A percentile compares a stretch with the other conserved stretches of the same genome.
Conservation (phyloP, 2,113 vertebrate species). For the Gavialis gangeticus region DNA sequence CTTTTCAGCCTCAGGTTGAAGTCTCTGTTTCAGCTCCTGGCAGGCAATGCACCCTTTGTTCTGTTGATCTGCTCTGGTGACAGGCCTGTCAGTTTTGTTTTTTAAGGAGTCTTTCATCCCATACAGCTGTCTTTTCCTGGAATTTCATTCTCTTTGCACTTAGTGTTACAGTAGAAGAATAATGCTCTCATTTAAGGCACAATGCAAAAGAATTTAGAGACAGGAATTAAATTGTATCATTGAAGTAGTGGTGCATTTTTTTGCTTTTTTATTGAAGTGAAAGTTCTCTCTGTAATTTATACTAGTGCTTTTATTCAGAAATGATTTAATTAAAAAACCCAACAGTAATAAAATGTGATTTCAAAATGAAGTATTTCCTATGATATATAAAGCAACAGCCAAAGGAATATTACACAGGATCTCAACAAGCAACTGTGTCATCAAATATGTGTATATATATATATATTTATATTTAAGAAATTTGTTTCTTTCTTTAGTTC, state of each 20-base stretch:
- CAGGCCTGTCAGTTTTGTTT: too few species aligned
- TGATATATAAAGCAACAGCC: neutral
- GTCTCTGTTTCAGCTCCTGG: neutral
- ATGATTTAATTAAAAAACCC: neutral
- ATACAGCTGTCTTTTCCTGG: too few species aligned
- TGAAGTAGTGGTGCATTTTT: neutral
- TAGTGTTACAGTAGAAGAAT: neutral
- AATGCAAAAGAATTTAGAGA: neutral
- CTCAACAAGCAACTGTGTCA: neutral
- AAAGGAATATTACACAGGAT: neutral
- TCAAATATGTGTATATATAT: neutral
- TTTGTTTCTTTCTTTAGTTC: neutral
- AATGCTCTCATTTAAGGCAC: neutral
- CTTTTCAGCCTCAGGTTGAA: neutral
- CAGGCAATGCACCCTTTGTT: neutral
- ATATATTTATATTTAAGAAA: neutral
- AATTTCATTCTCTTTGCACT: neutral
- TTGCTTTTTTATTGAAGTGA: too few species aligned
- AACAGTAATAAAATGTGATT: neutral
- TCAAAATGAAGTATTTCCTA: neutral
- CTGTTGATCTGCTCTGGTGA: neutral
- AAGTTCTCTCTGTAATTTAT: neutral
- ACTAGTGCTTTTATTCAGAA: neutral
- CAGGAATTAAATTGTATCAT: neutral
- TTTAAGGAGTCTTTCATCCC: too few species aligned